Evolutionary conservation across 2,797 vertebrate species (phyloP), one percentile per base, ranked within the genome.

Genomic region (Sebastes iracundus): DNA sequence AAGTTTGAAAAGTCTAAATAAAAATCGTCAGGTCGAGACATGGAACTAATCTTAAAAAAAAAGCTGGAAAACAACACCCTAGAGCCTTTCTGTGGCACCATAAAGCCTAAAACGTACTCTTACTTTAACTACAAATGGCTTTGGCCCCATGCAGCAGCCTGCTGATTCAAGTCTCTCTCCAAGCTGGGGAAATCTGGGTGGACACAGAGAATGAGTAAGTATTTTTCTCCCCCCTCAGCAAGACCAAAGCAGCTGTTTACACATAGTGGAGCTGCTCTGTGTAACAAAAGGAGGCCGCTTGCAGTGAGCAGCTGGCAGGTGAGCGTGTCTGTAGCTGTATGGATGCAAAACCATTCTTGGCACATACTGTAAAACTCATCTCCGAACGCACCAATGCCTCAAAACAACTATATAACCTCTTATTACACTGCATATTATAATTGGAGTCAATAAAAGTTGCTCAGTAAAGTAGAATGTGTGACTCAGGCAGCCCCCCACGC

Each of bases 221-320:
- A n/a, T 23, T 70, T 74, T 32, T 72, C 13, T 77, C 28, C 30
- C 30, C 5, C 28, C 61, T 30, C 7, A 46, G 27, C 56, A 42
- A 52, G 71, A 79, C 27, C 64, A 85, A 79, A 87, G 68, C 87
- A 69, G 70, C 77, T 75, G 77, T 75, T 78, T 71, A 68, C 65
- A 63, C 74, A 71, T 60, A 53, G 71, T n/a, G 23, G 42, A 68
- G 60, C 28, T 56, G 58, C 62, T 38, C n/a, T 8, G 38, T 38
- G n/a, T 58, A 63, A 81, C 58, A 83, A 63, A 80, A 77, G 46
- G 32, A 70, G 60, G 11, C 35, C 3, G 30, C 60, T 20, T 61
- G 56, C 22, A 52, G 35, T 33, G 67, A 76, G 66, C 68, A 60
- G 73, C 78, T 83, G 75, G 58, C 63, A 67, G 71, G 65, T 73